phyloP scores from a whole-genome alignment of 2,888 invertebrate genomes.

The Torymus texanus region DNA sequence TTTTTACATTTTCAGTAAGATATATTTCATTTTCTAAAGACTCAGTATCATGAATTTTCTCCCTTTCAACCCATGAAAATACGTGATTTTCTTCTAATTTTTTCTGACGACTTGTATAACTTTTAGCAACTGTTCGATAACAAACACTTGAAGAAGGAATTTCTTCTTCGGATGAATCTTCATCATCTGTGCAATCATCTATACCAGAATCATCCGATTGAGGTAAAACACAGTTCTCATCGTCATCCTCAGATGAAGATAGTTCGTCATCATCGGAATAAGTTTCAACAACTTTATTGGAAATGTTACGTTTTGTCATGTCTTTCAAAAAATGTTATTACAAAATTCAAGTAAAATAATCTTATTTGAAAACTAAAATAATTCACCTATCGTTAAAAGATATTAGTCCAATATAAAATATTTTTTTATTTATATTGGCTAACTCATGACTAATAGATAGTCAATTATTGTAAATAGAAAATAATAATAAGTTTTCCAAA shows the following conservation, averaged over 20 bases:
- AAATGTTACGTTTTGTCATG: no score
- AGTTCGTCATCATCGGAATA: not conserved
- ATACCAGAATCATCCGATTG: constrained; percentile 9
- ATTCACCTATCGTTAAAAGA: no score
- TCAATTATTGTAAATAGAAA: no score
- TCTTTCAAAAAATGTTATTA: no score
- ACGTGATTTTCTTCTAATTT: constrained; percentile 10
- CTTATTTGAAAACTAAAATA: no score
- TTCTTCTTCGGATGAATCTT: constrained; percentile 10
- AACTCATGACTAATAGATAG: no score
- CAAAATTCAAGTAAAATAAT: no score
- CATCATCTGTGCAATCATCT: not conserved
- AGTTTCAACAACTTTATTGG: no score
- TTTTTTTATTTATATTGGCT: no score
- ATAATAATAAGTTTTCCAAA: no score
- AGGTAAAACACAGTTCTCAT: constrained; percentile 2
- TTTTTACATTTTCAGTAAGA: constrained; percentile 1
- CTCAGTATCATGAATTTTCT: constrained; percentile 4
- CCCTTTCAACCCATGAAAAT: not conserved
- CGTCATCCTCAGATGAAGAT: constrained; percentile 7
- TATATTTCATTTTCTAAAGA: constrained; percentile 3
- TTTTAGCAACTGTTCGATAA: not conserved
- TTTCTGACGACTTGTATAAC: constrained; percentile 1
- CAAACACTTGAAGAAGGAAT: constrained; percentile 1
- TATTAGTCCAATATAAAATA: no score